Evolutionary conservation across 2,797 vertebrate species (phyloP).

Genomic region (Staurois parvus): DNA sequence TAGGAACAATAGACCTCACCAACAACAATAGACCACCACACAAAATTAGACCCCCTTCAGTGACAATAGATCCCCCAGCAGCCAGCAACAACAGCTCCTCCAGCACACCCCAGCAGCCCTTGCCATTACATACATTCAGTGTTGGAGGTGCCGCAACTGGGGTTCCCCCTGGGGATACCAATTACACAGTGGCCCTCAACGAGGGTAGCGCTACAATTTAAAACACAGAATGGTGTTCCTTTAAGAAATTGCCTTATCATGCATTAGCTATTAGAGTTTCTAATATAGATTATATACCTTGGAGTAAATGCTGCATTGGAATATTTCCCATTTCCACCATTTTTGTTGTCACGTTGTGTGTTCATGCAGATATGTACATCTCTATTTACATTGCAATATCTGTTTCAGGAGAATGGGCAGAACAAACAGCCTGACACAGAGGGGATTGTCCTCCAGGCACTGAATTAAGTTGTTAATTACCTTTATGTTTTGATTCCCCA

Average conservation of each 20-base stretch:
- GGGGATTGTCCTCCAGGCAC: constrained; percentile 16
- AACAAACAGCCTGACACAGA: not conserved
- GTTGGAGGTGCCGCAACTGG: no score
- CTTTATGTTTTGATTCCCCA: constrained; percentile 43
- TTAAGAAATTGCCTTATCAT: not conserved
- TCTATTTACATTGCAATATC: constrained; percentile 2
- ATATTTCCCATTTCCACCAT: not conserved
- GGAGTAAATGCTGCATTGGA: not conserved
- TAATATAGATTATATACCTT: not conserved
- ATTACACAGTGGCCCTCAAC: no score
- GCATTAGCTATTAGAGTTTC: not conserved
- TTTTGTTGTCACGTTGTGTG: not conserved
- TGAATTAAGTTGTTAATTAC: constrained; percentile 52
- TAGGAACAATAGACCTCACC: no score
- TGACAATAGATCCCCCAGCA: no score
- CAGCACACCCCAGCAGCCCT: no score
- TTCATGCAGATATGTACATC: constrained; percentile 28
- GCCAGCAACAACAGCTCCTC: no score
- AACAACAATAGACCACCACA: no score
- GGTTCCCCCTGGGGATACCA: no score
- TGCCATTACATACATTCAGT: no score
- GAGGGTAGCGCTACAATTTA: no score
- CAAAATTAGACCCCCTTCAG: no score
- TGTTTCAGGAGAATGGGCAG: not conserved
- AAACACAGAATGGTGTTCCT: no score